A percentile compares a stretch with the other conserved stretches of the same genome.
These are phyloP conservation scores for Bubalus kerabau DNA, from an alignment of 2,113 vertebrate genomes.

Conservation along the genomic window DNA sequence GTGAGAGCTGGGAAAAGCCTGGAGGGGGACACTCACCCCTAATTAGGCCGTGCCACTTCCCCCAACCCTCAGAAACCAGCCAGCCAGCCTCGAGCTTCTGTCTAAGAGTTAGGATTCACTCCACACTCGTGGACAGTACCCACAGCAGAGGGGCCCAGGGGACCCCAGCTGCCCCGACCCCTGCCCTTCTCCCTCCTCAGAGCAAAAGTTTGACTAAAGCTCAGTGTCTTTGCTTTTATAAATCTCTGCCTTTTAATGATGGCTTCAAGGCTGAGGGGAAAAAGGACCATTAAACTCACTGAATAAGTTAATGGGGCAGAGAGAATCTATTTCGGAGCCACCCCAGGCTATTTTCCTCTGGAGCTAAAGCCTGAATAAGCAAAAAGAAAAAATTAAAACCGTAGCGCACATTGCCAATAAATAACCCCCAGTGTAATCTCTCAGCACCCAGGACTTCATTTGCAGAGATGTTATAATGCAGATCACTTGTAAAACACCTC, in stretches of 20 bases:
- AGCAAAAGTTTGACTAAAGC: conserved; percentile 82
- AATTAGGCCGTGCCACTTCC: background rate
- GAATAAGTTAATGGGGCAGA: conserved; percentile 89
- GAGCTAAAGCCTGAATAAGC: conserved; percentile 85
- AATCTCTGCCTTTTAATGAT: conserved; percentile 86
- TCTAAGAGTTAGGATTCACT: rapidly evolving
- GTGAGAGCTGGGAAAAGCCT: background rate
- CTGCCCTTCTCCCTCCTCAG: background rate
- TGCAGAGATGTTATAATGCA: conserved; percentile 65
- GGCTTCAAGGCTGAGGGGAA: conserved; percentile 81
- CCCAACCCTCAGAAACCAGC: background rate
- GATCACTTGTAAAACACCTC: conserved; percentile 54
- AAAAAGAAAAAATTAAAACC: conserved; percentile 84
- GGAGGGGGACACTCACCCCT: background rate
- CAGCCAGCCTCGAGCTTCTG: background rate
- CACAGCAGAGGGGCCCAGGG: background rate
- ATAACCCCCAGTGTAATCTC: conserved; percentile 74
- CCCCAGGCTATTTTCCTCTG: conserved; percentile 84
- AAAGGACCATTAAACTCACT: conserved; percentile 85
- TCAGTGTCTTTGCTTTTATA: conserved; percentile 82
- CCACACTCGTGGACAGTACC: rapidly evolving
- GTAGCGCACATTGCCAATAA: conserved; percentile 77
- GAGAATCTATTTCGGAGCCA: conserved; percentile 85
- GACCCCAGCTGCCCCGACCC: background rate
- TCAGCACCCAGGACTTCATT: conserved; percentile 61